Evolutionary conservation across 2,888 invertebrate species (phyloP).

Genomic region (Brachypterus glaber): DNA sequence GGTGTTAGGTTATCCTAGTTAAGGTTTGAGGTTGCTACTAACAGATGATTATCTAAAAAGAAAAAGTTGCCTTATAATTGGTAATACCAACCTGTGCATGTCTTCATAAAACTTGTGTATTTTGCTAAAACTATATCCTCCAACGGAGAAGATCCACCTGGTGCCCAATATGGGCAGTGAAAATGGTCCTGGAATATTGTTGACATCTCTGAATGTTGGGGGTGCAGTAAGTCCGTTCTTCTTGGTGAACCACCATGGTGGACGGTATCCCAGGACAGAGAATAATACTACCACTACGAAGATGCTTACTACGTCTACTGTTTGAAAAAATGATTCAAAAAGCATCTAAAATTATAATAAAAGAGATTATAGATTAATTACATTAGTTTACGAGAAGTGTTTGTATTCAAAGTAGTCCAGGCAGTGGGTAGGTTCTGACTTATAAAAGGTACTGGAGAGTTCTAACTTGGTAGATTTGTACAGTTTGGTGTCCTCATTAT

Average conservation of each 20-base stretch:
- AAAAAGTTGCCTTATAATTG: no score
- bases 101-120: slow-evolving; percentile 72
- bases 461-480: no score
- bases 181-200: slow-evolving; percentile 63
- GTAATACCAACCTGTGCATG: no score
- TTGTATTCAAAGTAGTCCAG: no score
- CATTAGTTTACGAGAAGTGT: no score
- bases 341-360: slow-evolving; percentile 22
- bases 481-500: no score
- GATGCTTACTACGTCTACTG: slow-evolving; percentile 23
- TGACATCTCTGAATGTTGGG: slow-evolving; percentile 12
- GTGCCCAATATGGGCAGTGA: slow-evolving; percentile 68
- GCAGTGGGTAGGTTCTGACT: no score
- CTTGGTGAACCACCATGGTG: slow-evolving; percentile 31
- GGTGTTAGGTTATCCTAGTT: no score
- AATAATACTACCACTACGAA: slow-evolving; percentile 27
- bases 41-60: no score
- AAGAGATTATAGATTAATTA: slow-evolving; percentile 9
- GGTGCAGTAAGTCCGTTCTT: no score
- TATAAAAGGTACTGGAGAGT: no score
- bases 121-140: slow-evolving; percentile 60
- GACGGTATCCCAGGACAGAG: slow-evolving; percentile 30
- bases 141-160: slow-evolving; percentile 64
- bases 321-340: slow-evolving; percentile 19
- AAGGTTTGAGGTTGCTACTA: no score